Evolutionary conservation across 2,797 vertebrate species (phyloP), one percentile per base, ranked within the genome.

Genomic region (Poecilia gillii): DNA sequence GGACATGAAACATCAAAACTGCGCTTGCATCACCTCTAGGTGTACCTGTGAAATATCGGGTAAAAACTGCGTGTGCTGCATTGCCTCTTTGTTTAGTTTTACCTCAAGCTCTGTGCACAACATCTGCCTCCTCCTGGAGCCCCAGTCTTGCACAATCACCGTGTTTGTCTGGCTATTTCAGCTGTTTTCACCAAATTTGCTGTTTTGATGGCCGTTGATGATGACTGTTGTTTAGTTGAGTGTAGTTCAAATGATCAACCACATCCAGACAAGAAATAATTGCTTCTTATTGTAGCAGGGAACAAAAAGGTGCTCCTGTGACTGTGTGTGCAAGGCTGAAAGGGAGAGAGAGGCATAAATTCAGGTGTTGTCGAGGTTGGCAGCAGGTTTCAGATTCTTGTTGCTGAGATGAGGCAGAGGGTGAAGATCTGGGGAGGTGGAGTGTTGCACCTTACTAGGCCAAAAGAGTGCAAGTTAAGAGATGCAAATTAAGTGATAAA

Each of bases 241-340:
- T 84, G 89, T 88, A 86, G 90, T 88, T 62, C 79, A 79, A 82
- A 76, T 85, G 86, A 89, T 87, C 85, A 77, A 64, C 80, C 66
- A n/a, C 33, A 64, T 79, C 71, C 76, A 72, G 46, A 18, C 81
- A 64, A 31, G 25, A 28, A 82, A 83, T 70, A 18, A 57, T 47
- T 77, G 46, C 77, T 77, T 53, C 47, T 76, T 68, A 13, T 76
- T 71, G 51, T 33, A n/a, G 62, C 66, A n/a, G 47, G 66, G 47
- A 31, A 33, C 62, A 73, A 47, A 47, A 74, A 74, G 62, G 71
- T 46, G 13, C 33, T 53, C 14, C 36, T 51, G n/a, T 47, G 43
- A 46, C 41, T 28, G n/a, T 28, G 36, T 68, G 64, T 68, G 9
- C n/a, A 18, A 43, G 41, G 51, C 72, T 62, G 62, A 75, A 72